Percentiles rank a stretch among this genome's conserved stretches.
Evolutionary conservation across 2,888 invertebrate genomes (phyloP).

Genomic region (Schrankia costaestrigalis): DNA sequence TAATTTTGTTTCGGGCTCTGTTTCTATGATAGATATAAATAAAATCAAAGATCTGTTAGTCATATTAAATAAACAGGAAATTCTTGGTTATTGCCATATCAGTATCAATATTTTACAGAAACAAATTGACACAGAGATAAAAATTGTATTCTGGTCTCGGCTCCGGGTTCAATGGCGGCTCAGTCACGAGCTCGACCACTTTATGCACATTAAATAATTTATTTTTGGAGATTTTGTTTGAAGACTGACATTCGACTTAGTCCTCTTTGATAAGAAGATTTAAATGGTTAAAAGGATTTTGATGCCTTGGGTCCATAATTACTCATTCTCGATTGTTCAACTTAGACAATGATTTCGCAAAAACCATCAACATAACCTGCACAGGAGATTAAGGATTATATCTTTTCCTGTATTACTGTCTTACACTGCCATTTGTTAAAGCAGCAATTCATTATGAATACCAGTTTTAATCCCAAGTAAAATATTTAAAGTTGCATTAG

Average conservation of each 20-base stretch:
- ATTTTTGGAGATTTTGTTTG: constrained; percentile 63
- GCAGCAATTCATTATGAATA: constrained; percentile 23
- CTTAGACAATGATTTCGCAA: constrained; percentile 23
- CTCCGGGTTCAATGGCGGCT: constrained; percentile 55
- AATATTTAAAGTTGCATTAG: constrained; percentile 33
- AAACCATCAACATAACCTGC: constrained; percentile 11
- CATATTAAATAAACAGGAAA: constrained; percentile 55
- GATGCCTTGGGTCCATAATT: constrained; percentile 23
- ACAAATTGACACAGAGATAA: constrained; percentile 59
- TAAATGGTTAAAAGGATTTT: constrained; percentile 48
- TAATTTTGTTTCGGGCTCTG: constrained; percentile 29
- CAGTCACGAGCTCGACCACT: constrained; percentile 73
- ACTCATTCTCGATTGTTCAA: constrained; percentile 26
- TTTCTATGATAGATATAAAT: constrained; percentile 29
- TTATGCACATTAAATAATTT: constrained; percentile 68
- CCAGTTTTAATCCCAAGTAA: constrained; percentile 34
- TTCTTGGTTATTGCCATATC: constrained; percentile 58
- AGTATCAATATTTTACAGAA: constrained; percentile 61
- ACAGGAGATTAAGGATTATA: constrained; percentile 13
- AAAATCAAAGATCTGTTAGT: constrained; percentile 28
- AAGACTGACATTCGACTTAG: constrained; percentile 52
- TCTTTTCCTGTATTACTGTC: constrained; percentile 22
- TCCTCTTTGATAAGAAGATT: constrained; percentile 45
- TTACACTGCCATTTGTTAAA: constrained; percentile 33
- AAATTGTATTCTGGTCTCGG: constrained; percentile 45